phyloP scores from a whole-genome alignment of 1,140 invertebrate species.

The Diplogasteroides magnus region DNA sequence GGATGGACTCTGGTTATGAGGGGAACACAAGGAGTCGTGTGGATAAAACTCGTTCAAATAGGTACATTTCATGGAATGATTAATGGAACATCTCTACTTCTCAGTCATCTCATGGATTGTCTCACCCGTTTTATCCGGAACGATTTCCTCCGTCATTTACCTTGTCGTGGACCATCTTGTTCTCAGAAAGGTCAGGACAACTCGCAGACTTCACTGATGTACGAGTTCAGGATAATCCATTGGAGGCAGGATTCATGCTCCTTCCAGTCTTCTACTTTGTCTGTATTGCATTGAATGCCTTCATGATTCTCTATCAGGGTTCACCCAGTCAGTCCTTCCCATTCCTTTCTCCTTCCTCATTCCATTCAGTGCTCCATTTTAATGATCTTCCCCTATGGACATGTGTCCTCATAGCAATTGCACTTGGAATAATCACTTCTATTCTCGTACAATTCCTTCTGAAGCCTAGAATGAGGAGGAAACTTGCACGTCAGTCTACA shows the following conservation, averaged over 20 bases:
- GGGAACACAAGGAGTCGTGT: conserved; percentile 76
- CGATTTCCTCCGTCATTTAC: conserved; percentile 77
- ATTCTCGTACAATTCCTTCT: conserved; percentile 44
- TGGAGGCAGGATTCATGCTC: conserved; percentile 74
- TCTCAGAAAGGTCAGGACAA: conserved; percentile 55
- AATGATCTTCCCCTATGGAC: conserved; percentile 35
- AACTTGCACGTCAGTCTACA: conserved; percentile 28
- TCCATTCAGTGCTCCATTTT: conserved; percentile 38
- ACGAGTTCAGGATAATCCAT: conserved; percentile 64
- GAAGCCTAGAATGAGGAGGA: conserved; percentile 32
- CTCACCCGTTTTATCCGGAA: conserved; percentile 82
- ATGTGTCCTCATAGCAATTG: conserved; percentile 31
- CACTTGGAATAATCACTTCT: conserved; percentile 30
- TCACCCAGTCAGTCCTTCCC: conserved; percentile 71
- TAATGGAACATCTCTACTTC: too few relatives aligned
- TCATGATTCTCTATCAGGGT: conserved; percentile 84
- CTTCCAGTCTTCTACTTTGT: conserved; percentile 87
- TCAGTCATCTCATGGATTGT: conserved; percentile 92
- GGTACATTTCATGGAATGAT: too few relatives aligned
- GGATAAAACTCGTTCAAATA: conserved; percentile 72
- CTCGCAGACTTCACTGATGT: neutral
- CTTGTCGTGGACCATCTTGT: conserved; percentile 74
- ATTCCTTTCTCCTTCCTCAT: neutral
- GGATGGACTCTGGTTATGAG: conserved; percentile 86
- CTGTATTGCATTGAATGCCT: conserved; percentile 82